Evolutionary conservation across 2,113 vertebrate species (phyloP).

Genomic region (Bombycilla garrulus): DNA sequence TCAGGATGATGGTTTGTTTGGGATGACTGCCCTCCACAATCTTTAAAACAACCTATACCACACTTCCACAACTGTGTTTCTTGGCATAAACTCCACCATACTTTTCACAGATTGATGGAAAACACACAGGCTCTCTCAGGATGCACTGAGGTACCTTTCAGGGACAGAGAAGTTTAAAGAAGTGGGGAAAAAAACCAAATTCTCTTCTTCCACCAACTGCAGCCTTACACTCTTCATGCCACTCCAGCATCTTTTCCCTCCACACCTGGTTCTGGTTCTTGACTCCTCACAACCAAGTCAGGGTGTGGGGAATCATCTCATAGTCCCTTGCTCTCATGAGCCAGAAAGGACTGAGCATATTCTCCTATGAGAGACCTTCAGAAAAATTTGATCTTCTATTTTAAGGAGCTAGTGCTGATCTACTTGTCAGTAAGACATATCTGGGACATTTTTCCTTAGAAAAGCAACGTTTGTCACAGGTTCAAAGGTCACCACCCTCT

Average conservation of each 20-base stretch:
- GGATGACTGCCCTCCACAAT: neutral
- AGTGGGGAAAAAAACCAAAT: neutral
- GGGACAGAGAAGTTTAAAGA: neutral
- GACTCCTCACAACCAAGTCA: neutral
- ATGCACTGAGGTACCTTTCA: neutral
- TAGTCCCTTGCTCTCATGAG: neutral
- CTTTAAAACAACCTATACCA: neutral
- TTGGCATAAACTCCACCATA: neutral
- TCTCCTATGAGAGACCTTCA: accelerated
- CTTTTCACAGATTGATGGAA: neutral
- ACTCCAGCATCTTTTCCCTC: neutral
- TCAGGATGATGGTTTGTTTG: neutral
- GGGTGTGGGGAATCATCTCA: accelerated
- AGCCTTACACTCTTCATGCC: neutral
- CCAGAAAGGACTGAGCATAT: neutral
- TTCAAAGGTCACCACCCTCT: neutral
- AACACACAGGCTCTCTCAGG: neutral
- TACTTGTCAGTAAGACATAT: neutral
- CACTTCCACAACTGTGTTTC: neutral
- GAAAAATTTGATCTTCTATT: neutral
- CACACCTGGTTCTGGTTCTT: neutral
- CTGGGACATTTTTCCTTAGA: neutral
- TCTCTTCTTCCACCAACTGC: neutral
- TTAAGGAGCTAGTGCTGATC: neutral
- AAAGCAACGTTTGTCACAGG: neutral